Evolutionary conservation across 2,113 vertebrate genomes (phyloP), one percentile per base, ranked within the genome.

Genomic region (Siphamia tubifer): DNA sequence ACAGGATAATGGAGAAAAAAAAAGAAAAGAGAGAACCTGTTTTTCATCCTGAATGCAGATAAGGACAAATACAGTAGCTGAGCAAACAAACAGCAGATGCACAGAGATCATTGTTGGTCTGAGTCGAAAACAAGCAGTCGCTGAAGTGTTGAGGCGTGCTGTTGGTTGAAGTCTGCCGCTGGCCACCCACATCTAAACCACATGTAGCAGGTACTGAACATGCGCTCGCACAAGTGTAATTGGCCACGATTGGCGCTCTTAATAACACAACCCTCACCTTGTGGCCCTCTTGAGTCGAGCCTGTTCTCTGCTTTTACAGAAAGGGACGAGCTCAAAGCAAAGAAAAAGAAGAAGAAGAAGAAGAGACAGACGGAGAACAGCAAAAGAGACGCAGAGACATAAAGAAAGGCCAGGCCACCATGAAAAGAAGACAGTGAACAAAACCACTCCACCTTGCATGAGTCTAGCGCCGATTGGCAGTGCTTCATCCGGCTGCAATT

Each of bases 401-500:
- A 78, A 77, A 87, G 66, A 75, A 70, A 78, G 76, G 54, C 56
- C 55, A 68, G 78, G 60, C 79, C 72, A 82, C 77, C 75, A 74
- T 84, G 84, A 88, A 90, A 84, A 90, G 75, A 83, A 76, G 71
- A 67, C 72, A 56, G 72, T 45, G 91, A 89, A 91, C 81, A 92
- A 90, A 91, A 89, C 78, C 91, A 82, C 86, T 90, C 90, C 90
- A 92, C 91, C 91, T 92, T 91, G 78, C 77, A 82, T 60, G 77
- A 86, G 86, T 83, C 76, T 16, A 72, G 76, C 85, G 67, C 77
- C 81, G 83, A 92, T 90, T 91, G 88, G 83, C 85, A 81, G 88
- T 68, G 82, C 88, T 91, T 92, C 90, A 90, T 90, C 89, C 88
- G 65, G 75, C 83, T 72, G 89, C 91, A 93, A 93, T 93, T 93